phyloP scores from a whole-genome alignment of 2,888 invertebrate genomes.

The Drosophila sordidula region DNA sequence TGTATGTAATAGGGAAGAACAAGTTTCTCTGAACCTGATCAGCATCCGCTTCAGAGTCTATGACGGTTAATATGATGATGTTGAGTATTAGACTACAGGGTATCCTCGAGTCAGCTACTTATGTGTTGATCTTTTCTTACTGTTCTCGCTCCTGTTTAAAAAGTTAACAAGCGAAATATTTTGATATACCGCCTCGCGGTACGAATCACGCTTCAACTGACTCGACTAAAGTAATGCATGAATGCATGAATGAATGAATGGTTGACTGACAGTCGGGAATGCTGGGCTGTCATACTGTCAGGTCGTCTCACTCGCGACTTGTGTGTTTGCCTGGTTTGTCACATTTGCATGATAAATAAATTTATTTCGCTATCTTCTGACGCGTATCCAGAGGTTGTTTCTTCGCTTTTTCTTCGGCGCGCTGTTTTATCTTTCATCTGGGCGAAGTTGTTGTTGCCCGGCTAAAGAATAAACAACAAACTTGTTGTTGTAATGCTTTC shows the following conservation, averaged over 20 bases:
- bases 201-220: constrained; percentile 65
- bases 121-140: background rate
- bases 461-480: constrained; percentile 25
- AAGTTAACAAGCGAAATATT: constrained; percentile 75
- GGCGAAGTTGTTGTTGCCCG: constrained; percentile 26
- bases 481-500: constrained; percentile 61
- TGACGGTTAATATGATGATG: too few species aligned
- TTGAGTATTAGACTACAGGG: background rate
- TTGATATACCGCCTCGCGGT: constrained; percentile 57
- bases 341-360: constrained; percentile 75
- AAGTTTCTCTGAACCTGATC: background rate
- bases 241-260: constrained; percentile 36
- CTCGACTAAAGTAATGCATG: constrained; percentile 50
- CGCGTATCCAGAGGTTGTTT: constrained; percentile 37
- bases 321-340: constrained; percentile 51
- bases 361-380: constrained; percentile 52
- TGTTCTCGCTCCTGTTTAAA: constrained; percentile 38
- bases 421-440: constrained; percentile 45
- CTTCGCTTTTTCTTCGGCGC: constrained; percentile 5
- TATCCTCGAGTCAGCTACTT: constrained; percentile 1
- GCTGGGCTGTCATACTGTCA: constrained; percentile 38
- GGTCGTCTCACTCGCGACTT: constrained; percentile 23
- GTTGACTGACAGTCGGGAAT: constrained; percentile 31
- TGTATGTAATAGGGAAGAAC: background rate
- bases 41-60: background rate